Evolutionary conservation across 2,113 vertebrate species (phyloP).

Genomic region (Megaptera novaeangliae): DNA sequence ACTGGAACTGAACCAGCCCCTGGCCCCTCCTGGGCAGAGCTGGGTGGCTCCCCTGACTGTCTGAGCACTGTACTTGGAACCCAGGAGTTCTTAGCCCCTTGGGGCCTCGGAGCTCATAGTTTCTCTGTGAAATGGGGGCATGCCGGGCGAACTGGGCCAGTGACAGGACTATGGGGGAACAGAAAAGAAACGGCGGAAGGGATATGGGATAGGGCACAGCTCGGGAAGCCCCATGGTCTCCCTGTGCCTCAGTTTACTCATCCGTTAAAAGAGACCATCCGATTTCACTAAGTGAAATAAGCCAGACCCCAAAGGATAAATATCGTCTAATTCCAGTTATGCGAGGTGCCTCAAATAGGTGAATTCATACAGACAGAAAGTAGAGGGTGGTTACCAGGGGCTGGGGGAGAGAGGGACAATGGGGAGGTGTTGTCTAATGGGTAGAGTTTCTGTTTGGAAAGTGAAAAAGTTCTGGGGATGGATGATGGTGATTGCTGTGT

Average conservation of each 20-base stretch:
- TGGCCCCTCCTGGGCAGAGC: not conserved
- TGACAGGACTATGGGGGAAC: not conserved
- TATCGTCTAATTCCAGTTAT: not conserved
- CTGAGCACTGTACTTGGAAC: not conserved
- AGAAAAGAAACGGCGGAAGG: not conserved
- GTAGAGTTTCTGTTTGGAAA: not conserved
- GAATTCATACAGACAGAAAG: not conserved
- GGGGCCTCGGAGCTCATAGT: not conserved
- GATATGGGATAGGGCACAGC: not conserved
- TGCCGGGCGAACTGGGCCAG: accelerated
- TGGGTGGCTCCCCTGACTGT: not conserved
- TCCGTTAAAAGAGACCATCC: not conserved
- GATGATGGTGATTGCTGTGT: accelerated
- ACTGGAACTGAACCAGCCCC: not conserved
- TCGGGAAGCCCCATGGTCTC: not conserved
- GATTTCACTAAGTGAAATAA: not conserved
- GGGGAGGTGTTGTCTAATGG: accelerated
- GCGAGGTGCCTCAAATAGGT: not conserved
- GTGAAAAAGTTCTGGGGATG: not conserved
- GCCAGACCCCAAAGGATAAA: not conserved
- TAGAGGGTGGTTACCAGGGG: not conserved
- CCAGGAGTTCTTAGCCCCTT: accelerated
- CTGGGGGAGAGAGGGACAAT: not conserved
- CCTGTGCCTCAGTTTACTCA: not conserved
- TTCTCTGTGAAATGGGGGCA: not conserved